Base-by-base conservation (phyloP, 2,888 invertebrate species). In the Erebia ligea region DNA sequence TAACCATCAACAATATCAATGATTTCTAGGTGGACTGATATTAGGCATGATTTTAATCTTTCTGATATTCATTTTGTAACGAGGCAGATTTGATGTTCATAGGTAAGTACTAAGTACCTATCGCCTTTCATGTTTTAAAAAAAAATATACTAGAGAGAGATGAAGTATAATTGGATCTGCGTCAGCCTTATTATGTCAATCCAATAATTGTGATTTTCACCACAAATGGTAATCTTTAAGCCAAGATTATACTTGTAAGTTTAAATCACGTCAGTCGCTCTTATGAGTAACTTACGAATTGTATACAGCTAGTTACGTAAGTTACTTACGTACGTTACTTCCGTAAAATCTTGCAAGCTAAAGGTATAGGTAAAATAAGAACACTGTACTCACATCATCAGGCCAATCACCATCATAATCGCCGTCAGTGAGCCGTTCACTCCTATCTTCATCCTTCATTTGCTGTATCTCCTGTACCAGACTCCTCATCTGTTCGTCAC, bases 391-490 rank as follows among this genome's bases (percentile, higher is more conserved):
- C 73, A 91, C 92, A 84, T 88, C 88, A 69, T 92, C 91, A 74
- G 84, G 84, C 84, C 88, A 89, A 40, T 86, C 86, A 52, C 77
- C 74, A 59, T 89, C 89, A n/a, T 77, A 80, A 67, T 89, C 87
- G 68, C 81, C 81, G 0, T 86, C 86, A 1, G 74, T 73, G 34
- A 82, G 61, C 73, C 82, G 78, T 8, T 86, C 85, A 72, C 79
- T 80, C 61, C 80, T 80, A 10, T 71, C 73, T 42, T 80, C 82
- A 1, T 85, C 80, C 75, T 82, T 86, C 75, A 88, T 80, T 71
- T 78, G 75, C 79, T 90, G 88, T 73, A 91, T 73, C 48, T 91
- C 91, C 73, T 86, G 88, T 58, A 86, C 82, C 6, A 91, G 80
- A 1, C 83, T 84, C 40, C 82, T 83, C 74, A 92, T 73, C 79